These are phyloP conservation scores for Coregonus clupeaformis DNA, from an alignment of 2,113 vertebrate genomes.

Conservation along the genomic window DNA sequence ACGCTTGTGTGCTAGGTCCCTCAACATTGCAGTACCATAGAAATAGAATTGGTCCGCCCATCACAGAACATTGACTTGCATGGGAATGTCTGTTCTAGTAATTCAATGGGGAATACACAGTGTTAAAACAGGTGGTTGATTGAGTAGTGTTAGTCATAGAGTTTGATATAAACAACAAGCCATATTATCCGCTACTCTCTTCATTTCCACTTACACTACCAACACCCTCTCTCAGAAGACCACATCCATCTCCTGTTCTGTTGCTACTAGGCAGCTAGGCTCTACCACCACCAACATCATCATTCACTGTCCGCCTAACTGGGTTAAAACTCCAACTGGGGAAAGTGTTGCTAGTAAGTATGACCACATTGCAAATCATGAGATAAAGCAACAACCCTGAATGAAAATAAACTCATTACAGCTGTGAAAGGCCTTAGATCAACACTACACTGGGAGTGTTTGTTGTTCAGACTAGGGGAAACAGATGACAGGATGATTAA, in stretches of 20 bases:
- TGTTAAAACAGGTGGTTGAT: background rate
- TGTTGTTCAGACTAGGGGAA: background rate
- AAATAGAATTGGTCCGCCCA: too few species aligned
- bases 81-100: too few species aligned
- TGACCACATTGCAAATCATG: background rate
- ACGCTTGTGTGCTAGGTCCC: too few species aligned
- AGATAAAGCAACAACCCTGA: background rate
- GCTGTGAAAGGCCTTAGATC: background rate
- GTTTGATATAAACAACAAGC: background rate
- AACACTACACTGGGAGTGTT: background rate
- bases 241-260: background rate
- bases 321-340: background rate
- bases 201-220: background rate
- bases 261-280: background rate
- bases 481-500: background rate
- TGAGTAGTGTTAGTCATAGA: background rate
- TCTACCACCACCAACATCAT: background rate
- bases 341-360: background rate
- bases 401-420: background rate
- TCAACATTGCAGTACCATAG: too few species aligned
- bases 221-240: background rate
- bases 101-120: too few species aligned
- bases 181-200: background rate
- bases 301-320: background rate
- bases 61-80: too few species aligned